Evolutionary conservation across 37 sponge, comb jelly and placozoan species (phyloP).

Genomic region (Petrosia ficiformis): DNA sequence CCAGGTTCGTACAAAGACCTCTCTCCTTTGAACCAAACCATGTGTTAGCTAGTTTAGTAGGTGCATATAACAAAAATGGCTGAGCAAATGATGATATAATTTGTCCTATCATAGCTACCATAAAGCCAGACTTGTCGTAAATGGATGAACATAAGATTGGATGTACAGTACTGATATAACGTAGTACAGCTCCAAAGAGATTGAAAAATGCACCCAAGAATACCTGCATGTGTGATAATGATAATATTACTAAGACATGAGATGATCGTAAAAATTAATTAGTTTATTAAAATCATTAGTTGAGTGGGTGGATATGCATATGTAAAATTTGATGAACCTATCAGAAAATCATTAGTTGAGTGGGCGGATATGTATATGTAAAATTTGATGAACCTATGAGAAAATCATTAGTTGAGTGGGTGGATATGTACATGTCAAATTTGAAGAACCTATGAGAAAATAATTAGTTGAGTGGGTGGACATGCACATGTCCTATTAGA

Average conservation of each 20-base stretch:
- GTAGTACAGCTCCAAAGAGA: slow-evolving; percentile 47
- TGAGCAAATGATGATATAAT: slow-evolving; percentile 59
- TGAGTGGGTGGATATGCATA: too few species aligned
- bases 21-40: slow-evolving; percentile 75
- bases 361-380: too few species aligned
- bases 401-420: too few species aligned
- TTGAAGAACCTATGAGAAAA: too few species aligned
- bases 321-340: not conserved
- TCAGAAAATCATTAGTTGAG: too few species aligned
- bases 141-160: slow-evolving; percentile 2
- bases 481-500: too few species aligned
- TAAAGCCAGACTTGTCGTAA: slow-evolving; percentile 13
- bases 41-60: slow-evolving; percentile 67
- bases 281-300: too few species aligned
- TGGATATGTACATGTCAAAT: too few species aligned
- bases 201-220: slow-evolving; percentile 48
- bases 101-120: slow-evolving; percentile 54
- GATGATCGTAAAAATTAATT: not conserved
- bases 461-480: too few species aligned
- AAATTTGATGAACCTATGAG: too few species aligned
- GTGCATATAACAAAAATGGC: slow-evolving; percentile 67
- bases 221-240: slow-evolving; percentile 21
- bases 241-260: not conserved
- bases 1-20: slow-evolving; percentile 4
- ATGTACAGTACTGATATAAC: slow-evolving; percentile 33